Base-by-base conservation (phyloP, 2,888 invertebrate species). In the Hirtodrosophila trivittata region DNA sequence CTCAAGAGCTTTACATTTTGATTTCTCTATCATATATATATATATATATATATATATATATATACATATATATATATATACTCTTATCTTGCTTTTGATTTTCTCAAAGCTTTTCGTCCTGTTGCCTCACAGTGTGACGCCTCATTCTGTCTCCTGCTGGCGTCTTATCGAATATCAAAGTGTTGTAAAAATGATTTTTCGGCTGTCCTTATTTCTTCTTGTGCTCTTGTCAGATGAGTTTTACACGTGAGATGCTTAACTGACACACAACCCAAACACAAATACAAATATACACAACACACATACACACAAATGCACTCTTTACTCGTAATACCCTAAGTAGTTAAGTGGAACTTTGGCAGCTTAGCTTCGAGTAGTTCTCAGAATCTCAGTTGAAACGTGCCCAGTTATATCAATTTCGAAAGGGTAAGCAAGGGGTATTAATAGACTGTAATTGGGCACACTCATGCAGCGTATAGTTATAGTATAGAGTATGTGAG, bases 101-200 rank as follows among this genome's bases (percentile, higher is more conserved):
- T n/a, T n/a, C n/a, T n/a, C n/a, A n/a, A n/a, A n/a, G n/a, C n/a
- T n/a, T n/a, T n/a, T 21, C 37, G 21, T 3, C 9, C 26, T 25
- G 5, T 32, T n/a, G 9, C n/a, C 10, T n/a, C 8, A 14, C 6
- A 10, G 18, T 10, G 13, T 30, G 47, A 21, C 43, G n/a, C 16
- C 12, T 14, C 21, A 8, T 25, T 18, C 32, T 57, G 57, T 16
- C 42, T 45, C 26, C 28, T 45, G 52, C 37, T 59, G 47, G 13
- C 59, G 28, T 66, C 78, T 75, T 80, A 80, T 80, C 83, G 75
- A 83, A 83, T 80, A 80, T 80, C 78, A 83, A 78, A 81, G 75
- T 75, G 80, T 75, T 82, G 71, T 66, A 68, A 49, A 75, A 64
- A 68, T 75, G 77, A 68, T 80, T 83, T 74, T 71, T 74, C 42